Evolutionary conservation across 2,113 vertebrate species (phyloP).

Genomic region (Dasyornis broadbenti): DNA sequence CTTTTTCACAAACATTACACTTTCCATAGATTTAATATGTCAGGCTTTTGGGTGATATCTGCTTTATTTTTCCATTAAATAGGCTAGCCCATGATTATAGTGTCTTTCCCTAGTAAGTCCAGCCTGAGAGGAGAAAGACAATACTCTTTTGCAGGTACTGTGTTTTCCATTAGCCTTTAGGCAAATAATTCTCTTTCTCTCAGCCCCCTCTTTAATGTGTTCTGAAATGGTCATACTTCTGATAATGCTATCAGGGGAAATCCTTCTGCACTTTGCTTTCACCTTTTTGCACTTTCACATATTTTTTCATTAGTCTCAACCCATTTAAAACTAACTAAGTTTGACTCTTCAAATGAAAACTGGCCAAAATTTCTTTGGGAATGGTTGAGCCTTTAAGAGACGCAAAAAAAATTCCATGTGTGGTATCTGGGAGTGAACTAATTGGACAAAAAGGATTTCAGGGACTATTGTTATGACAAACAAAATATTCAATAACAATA

Average conservation of each 20-base stretch:
- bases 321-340: slow-evolving; percentile 38
- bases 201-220: background rate
- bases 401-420: background rate
- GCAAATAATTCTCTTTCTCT: background rate
- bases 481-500: background rate
- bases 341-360: slow-evolving; percentile 26
- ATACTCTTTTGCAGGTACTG: background rate
- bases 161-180: background rate
- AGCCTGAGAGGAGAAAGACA: background rate
- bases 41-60: background rate
- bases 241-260: background rate
- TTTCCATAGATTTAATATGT: background rate
- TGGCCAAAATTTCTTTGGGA: background rate
- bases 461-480: background rate
- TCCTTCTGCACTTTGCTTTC: background rate
- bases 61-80: background rate
- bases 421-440: background rate
- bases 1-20: fast-evolving
- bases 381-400: background rate
- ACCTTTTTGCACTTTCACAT: slow-evolving; percentile 17
- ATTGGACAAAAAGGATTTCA: background rate
- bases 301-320: slow-evolving; percentile 41
- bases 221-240: background rate
- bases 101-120: background rate
- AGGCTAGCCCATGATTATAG: background rate